Evolutionary conservation across 1,140 invertebrate genomes (phyloP).

Genomic region (Orussus abietinus): DNA sequence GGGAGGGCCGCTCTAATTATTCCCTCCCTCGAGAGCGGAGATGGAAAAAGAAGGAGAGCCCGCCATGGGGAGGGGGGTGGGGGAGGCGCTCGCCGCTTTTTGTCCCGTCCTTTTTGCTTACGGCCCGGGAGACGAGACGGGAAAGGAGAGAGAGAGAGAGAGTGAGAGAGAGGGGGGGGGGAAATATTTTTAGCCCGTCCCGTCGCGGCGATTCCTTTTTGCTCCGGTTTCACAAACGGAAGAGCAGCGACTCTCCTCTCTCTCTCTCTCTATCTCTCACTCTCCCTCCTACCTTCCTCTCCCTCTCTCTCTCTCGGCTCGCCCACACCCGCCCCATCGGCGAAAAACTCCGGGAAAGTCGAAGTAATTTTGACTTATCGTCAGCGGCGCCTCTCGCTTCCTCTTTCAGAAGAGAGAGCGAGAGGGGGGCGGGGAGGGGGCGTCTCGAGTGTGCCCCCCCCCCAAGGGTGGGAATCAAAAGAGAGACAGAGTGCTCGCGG

Average conservation of each 20-base stretch:
- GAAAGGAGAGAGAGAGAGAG: conserved; percentile 10
- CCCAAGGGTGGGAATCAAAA: too few relatives aligned
- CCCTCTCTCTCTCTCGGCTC: conserved; percentile 2
- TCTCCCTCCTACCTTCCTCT: conserved; percentile 1
- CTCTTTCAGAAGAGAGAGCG: background rate
- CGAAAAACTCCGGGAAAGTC: too few relatives aligned
- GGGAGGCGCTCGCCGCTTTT: conserved; percentile 20
- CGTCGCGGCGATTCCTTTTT: conserved; percentile 5
- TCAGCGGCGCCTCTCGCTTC: too few relatives aligned
- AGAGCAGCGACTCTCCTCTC: conserved; percentile 14
- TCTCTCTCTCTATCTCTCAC: too few relatives aligned
- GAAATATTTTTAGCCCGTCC: background rate
- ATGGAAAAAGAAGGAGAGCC: conserved; percentile 10
- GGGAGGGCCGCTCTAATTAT: conserved; percentile 22
- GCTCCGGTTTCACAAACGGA: conserved; percentile 14
- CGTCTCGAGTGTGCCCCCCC: too few relatives aligned
- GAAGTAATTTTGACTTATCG: too few relatives aligned
- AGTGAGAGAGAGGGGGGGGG: conserved; percentile 1
- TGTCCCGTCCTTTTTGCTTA: conserved; percentile 21
- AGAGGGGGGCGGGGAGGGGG: too few relatives aligned
- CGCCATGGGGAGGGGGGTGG: conserved; percentile 17
- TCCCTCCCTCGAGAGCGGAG: conserved; percentile 7
- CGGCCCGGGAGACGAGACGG: background rate
- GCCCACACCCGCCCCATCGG: too few relatives aligned
- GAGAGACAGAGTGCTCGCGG: too few relatives aligned